Base-by-base conservation (phyloP, 53 echinoderm and acorn worm species). In the Antedon mediterranea region DNA sequence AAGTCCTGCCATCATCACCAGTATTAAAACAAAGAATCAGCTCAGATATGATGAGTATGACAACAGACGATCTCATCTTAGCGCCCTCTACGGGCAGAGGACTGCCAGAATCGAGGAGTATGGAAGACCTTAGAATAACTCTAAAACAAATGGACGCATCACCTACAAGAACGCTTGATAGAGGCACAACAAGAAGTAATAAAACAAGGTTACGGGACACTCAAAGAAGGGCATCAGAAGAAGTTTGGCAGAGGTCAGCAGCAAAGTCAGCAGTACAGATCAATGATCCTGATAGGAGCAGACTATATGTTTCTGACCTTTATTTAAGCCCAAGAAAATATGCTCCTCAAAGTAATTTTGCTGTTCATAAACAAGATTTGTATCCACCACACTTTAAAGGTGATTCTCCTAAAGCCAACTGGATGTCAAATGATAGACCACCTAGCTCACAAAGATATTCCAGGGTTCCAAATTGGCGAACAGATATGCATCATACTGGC, bases 21-120 rank as follows among this genome's bases (percentile, higher is more conserved):
- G 57, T 57, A 18, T 3, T 26, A 18, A 57, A 57, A 23, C 9
- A 18, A 57, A 57, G 23, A 57, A 8, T 57, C 20, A 57, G 32
- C 20, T 28, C 74, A 30, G 32, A 32, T 13, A 73, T 73, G 31
- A 43, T 81, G 5, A 91, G 91, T 75, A 79, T 85, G 57, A 95
- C 89, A 30, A 95, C 95, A 4, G 91, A 95, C 34, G 95, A 95
- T 75, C 86, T 95, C 23, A 73, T 95, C 20, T 83, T 71, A 32
- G 91, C 89, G 23, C 92, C 97, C 5, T 90, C 97, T 4, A 87
- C 79, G 30, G 90, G 90, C n/a, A 76, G 82, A 28, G 78, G 43
- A 3, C 71, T 78, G 23, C 57, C 57, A 57, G 57, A 8, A 57
- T 11, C 57, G 57, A 57, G 57, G 26, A 57, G 57, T 23, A 57